Evolutionary conservation across 2,797 vertebrate genomes (phyloP).

Genomic region (Pseudomugil gertrudae): DNA sequence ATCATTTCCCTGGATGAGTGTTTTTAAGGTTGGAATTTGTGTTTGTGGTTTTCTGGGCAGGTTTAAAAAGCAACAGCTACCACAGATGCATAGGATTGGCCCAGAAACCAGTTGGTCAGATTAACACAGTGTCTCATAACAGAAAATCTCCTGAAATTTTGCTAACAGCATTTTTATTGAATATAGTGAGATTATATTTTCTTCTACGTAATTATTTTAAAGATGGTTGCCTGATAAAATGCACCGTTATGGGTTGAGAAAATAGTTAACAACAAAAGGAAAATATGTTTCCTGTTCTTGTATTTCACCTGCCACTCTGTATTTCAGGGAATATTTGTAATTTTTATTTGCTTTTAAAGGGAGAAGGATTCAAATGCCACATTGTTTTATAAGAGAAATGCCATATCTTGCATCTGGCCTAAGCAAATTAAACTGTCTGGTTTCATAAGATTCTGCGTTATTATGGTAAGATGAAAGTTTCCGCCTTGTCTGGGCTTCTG

Average conservation of each 20-base stretch:
- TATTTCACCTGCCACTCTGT: background rate
- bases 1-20: background rate
- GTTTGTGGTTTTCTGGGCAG: slow-evolving; percentile 4
- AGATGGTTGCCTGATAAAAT: too few relatives aligned
- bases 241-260: too few relatives aligned
- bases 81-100: background rate
- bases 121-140: too few relatives aligned
- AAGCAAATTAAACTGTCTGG: background rate
- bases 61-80: slow-evolving; percentile 1
- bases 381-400: background rate
- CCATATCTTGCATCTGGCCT: background rate
- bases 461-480: background rate
- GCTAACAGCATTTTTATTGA: too few relatives aligned
- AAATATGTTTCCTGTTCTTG: background rate
- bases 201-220: too few relatives aligned
- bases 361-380: background rate
- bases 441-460: background rate
- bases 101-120: too few relatives aligned
- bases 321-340: background rate
- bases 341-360: background rate
- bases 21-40: background rate
- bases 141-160: too few relatives aligned
- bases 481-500: background rate
- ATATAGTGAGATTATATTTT: too few relatives aligned
- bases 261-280: background rate